These are phyloP conservation scores for Dryoscopus gambensis DNA, from an alignment of 2,113 vertebrate genomes.

Conservation along the genomic window DNA sequence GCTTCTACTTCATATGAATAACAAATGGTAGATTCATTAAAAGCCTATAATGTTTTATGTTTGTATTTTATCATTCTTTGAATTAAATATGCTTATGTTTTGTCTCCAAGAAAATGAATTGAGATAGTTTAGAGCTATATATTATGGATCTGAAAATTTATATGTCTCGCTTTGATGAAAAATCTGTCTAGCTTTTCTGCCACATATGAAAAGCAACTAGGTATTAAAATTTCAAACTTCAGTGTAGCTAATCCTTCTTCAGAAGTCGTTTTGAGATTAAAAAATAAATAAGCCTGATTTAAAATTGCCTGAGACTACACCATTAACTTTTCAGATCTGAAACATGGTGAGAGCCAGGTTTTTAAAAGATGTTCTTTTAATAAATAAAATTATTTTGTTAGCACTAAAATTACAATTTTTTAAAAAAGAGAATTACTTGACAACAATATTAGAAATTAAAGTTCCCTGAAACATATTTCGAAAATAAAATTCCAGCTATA, in stretches of 20 bases:
- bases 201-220: background rate
- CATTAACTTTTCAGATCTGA: background rate
- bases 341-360: background rate
- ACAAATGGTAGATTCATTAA: background rate
- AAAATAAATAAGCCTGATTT: background rate
- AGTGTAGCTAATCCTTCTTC: constrained; percentile 3
- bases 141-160: background rate
- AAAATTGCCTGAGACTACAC: background rate
- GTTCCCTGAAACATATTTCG: background rate
- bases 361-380: background rate
- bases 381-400: background rate
- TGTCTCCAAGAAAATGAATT: background rate
- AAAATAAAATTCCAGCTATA: background rate
- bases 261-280: background rate
- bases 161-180: background rate
- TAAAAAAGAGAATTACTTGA: background rate
- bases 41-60: background rate
- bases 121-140: background rate
- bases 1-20: background rate
- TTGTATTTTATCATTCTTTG: background rate
- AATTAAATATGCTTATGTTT: background rate
- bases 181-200: constrained; percentile 4
- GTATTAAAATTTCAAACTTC: constrained; percentile 25
- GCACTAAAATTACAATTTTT: background rate
- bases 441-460: background rate